phyloP scores from a whole-genome alignment of 2,888 invertebrate genomes.

The Nemotelus pantherinus region DNA sequence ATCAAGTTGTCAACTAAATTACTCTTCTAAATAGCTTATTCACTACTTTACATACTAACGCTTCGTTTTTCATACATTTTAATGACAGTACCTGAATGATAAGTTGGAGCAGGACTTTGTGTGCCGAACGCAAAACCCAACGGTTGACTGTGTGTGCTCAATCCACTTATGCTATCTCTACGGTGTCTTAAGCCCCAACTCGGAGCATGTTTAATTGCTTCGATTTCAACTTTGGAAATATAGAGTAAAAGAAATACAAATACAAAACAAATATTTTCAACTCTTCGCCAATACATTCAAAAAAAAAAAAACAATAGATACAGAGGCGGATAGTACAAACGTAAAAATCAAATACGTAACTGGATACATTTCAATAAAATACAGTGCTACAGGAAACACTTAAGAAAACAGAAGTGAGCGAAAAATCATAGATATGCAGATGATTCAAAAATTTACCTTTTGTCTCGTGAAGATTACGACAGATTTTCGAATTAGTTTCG shows the following conservation, averaged over 20 bases:
- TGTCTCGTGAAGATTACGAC: conserved; percentile 78
- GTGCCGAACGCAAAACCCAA: conserved; percentile 65
- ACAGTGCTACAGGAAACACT: conserved; percentile 49
- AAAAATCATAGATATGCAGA: conserved; percentile 2
- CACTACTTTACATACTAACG: too few species aligned
- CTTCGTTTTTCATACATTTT: too few species aligned
- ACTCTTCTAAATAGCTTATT: too few species aligned
- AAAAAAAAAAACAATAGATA: conserved; percentile 51
- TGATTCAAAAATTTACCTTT: conserved; percentile 67
- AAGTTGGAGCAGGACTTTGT: conserved; percentile 66
- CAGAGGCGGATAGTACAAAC: neutral
- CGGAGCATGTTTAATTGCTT: conserved; percentile 69
- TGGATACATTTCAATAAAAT: conserved; percentile 38
- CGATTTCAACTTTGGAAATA: conserved; percentile 67
- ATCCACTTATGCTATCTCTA: conserved; percentile 67
- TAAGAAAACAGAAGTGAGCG: conserved; percentile 27
- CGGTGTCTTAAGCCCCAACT: conserved; percentile 68
- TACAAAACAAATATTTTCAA: conserved; percentile 51
- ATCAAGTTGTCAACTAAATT: too few species aligned
- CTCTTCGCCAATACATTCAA: conserved; percentile 47
- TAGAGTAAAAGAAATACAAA: conserved; percentile 49
- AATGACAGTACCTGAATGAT: conserved; percentile 63
- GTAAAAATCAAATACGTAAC: conserved; percentile 46
- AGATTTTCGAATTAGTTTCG: conserved; percentile 78
- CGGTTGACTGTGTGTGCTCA: conserved; percentile 66